Evolutionary conservation across 2,888 invertebrate species (phyloP), one percentile per base, ranked within the genome.

Genomic region (Parnassius smintheus): DNA sequence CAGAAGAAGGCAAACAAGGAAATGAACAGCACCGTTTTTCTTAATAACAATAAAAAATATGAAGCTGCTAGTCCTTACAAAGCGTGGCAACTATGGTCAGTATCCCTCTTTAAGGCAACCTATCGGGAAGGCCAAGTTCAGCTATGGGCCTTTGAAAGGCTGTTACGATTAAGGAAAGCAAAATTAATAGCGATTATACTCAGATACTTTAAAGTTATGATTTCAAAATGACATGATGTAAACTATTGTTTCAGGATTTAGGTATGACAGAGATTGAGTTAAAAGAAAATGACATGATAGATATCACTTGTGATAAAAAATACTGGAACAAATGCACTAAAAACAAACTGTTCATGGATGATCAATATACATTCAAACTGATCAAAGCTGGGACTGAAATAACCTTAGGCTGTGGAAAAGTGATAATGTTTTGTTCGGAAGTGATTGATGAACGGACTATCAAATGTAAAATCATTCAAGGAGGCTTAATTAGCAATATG

Each of bases 291-390:
- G 65, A 67, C 9, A 69, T 68, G 11, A 66, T 78, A 1, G 71
- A 72, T 67, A 11, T 84, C 35, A 81, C 82, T n/a, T 72, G 71
- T 53, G 65, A 80, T 4, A 61, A 67, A 2, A 67, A 67, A 41
- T 77, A 71, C 48, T 75, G 70, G 65, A 75, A 80, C 50, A 75
- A 75, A 70, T 83, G 85, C 56, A 74, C 73, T 57, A 58, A 69
- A 13, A 62, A 69, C n/a, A 70, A 64, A 57, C 76, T 85, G 62
- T 85, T 75, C 53, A 76, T 84, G 9, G 80, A 84, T 59, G 81
- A 84, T 65, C 70, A 74, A 0, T 75, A 74, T 58, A 75, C 78
- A 1, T 64, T 76, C 0, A 64, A 71, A 4, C 71, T 67, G 10
- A 68, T 82, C 1, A 71, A 68, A 60, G 68, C 72, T 9, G 78